Conservation (phyloP, 2,888 invertebrate species). For the Megaustenia siamemsis region DNA sequence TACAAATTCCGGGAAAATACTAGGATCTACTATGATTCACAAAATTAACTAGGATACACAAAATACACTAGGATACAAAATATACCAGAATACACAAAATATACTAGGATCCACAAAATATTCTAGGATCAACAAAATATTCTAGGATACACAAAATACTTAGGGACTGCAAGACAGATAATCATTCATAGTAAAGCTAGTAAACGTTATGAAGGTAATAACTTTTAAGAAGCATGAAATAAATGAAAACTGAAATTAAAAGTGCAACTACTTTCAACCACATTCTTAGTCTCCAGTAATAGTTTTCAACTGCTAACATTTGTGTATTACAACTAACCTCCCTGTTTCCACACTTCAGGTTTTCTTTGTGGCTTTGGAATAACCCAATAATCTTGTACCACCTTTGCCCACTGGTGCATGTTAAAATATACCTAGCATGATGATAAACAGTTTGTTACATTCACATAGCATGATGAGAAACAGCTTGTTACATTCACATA, state of each 20-base stretch:
- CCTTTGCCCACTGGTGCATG: constrained; percentile 59
- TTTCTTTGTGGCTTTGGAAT: constrained; percentile 68
- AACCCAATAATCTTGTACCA: constrained; percentile 66
- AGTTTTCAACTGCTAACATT: background rate
- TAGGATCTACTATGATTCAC: too few species aligned
- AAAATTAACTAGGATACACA: too few species aligned
- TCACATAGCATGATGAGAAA: background rate
- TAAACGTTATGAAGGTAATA: too few species aligned
- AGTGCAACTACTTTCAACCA: too few species aligned
- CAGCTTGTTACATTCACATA: background rate
- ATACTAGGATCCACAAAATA: too few species aligned
- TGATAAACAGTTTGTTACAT: background rate
- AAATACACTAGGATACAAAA: too few species aligned
- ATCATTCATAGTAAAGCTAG: too few species aligned
- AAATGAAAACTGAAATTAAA: background rate
- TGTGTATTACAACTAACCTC: constrained; percentile 63
- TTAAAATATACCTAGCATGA: constrained; percentile 61
- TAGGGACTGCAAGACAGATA: too few species aligned
- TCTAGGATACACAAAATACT: too few species aligned
- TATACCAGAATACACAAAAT: too few species aligned
- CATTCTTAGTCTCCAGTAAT: background rate
- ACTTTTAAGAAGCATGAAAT: background rate
- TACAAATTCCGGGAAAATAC: too few species aligned
- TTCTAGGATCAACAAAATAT: too few species aligned
- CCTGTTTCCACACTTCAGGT: constrained; percentile 72